Evolutionary conservation across 2,113 vertebrate genomes (phyloP).

Genomic region (Dicrurus megarhynchus): DNA sequence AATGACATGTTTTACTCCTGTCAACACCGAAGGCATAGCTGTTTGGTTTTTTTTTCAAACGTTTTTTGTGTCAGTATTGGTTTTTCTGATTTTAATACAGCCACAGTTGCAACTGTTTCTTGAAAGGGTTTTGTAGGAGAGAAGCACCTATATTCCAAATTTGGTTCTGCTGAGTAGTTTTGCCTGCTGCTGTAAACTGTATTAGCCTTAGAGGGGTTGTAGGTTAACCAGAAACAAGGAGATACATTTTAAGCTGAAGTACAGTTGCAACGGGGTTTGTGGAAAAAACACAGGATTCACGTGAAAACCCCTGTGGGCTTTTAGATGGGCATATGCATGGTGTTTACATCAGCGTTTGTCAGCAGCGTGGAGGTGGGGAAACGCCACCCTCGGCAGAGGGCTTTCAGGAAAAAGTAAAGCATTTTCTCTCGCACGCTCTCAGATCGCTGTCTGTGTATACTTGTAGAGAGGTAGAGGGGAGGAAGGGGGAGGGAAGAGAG

Average conservation of each 20-base stretch:
- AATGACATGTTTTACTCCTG: slow-evolving; percentile 25
- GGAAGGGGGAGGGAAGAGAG: neutral
- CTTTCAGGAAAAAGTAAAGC: slow-evolving; percentile 65
- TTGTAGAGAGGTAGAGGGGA: neutral
- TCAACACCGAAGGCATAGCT: neutral
- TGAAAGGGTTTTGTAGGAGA: neutral
- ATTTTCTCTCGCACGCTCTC: neutral
- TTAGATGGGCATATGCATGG: neutral
- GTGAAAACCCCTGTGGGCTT: slow-evolving; percentile 54
- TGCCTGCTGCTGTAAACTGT: neutral
- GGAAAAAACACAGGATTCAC: slow-evolving; percentile 41
- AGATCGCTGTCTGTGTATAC: neutral
- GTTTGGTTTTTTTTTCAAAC: neutral
- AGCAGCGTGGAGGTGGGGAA: slow-evolving; percentile 62
- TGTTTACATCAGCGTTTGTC: slow-evolving; percentile 62
- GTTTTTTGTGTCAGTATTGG: neutral
- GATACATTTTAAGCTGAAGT: slow-evolving; percentile 4
- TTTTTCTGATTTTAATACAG: neutral
- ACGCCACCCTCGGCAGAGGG: slow-evolving; percentile 47
- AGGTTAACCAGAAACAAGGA: slow-evolving; percentile 9
- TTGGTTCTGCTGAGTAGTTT: neutral
- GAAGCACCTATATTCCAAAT: neutral
- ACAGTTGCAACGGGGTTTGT: neutral
- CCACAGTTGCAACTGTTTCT: neutral
- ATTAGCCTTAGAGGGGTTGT: neutral